Conservation (phyloP, 2,888 invertebrate species). For the Euzophera pinguis region DNA sequence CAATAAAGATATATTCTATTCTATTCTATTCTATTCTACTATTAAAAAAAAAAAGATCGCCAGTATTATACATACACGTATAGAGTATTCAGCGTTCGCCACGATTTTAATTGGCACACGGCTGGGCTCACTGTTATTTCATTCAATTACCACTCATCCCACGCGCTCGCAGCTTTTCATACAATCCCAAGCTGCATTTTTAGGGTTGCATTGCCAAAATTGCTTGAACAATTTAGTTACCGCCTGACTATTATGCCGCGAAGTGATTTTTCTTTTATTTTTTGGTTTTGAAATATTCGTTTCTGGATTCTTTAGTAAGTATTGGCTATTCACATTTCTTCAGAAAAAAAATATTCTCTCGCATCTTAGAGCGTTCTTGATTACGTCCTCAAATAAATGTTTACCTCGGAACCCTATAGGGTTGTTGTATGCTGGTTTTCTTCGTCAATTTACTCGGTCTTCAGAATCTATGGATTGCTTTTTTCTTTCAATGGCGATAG, state of each 20-base stretch:
- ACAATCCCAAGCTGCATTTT: constrained; percentile 7
- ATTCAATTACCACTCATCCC: constrained; percentile 22
- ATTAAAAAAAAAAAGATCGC: background rate
- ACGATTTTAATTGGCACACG: constrained; percentile 23
- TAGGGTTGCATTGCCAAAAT: constrained; percentile 10
- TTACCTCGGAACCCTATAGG: too few species aligned
- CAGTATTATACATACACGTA: background rate
- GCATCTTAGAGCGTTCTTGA: too few species aligned
- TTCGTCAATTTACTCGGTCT: too few species aligned
- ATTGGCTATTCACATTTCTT: background rate
- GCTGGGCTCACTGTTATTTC: constrained; percentile 22
- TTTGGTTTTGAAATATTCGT: background rate
- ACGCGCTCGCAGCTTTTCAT: constrained; percentile 4
- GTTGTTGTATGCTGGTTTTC: too few species aligned
- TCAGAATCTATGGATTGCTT: too few species aligned
- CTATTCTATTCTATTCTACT: too few species aligned
- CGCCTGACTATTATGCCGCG: constrained; percentile 1
- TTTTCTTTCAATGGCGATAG: too few species aligned
- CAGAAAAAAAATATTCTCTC: too few species aligned
- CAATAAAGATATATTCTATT: too few species aligned
- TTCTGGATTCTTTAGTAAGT: background rate
- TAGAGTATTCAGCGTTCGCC: background rate
- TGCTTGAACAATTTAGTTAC: constrained; percentile 7
- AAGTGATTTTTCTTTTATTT: background rate
- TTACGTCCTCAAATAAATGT: too few species aligned